Evolutionary conservation across 2,797 vertebrate genomes (phyloP).

Genomic region (Lindbergichthys nudifrons): DNA sequence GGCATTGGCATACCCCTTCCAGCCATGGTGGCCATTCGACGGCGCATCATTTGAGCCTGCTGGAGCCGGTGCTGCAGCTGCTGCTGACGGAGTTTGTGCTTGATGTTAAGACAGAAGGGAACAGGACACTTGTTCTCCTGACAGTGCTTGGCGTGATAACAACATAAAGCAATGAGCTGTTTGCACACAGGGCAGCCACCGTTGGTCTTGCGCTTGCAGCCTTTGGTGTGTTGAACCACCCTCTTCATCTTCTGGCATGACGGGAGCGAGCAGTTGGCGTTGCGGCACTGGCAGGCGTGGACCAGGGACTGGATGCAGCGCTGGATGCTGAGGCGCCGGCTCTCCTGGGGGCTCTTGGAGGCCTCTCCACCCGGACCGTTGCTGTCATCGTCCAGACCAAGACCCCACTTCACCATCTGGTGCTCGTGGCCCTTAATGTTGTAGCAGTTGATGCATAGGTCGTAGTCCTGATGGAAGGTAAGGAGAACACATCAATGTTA

Average conservation of each 20-base stretch:
- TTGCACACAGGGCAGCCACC: slow-evolving; percentile 99
- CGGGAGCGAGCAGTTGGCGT: slow-evolving; percentile 96
- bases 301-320: slow-evolving; percentile 99
- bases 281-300: slow-evolving; percentile 98
- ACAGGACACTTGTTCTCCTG: slow-evolving; percentile 99
- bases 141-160: slow-evolving; percentile 99
- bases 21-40: slow-evolving; percentile 99
- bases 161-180: slow-evolving; percentile 98
- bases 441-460: slow-evolving; percentile 99
- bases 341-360: slow-evolving; percentile 99
- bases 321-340: slow-evolving; percentile 98
- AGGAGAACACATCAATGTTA: slow-evolving; percentile 12
- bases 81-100: slow-evolving; percentile 98
- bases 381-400: slow-evolving; percentile 96
- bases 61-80: slow-evolving; percentile 98
- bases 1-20: slow-evolving; percentile 94
- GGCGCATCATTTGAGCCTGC: slow-evolving; percentile 98
- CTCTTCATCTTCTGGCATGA: slow-evolving; percentile 99
- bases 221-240: slow-evolving; percentile 98
- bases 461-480: slow-evolving; percentile 89
- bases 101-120: slow-evolving; percentile 99
- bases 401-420: slow-evolving; percentile 99
- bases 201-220: slow-evolving; percentile 99
- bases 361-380: slow-evolving; percentile 91
- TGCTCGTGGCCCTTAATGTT: slow-evolving; percentile 96